Evolutionary conservation across 2,888 invertebrate species (phyloP).

Genomic region (Agapetus fuscipes): DNA sequence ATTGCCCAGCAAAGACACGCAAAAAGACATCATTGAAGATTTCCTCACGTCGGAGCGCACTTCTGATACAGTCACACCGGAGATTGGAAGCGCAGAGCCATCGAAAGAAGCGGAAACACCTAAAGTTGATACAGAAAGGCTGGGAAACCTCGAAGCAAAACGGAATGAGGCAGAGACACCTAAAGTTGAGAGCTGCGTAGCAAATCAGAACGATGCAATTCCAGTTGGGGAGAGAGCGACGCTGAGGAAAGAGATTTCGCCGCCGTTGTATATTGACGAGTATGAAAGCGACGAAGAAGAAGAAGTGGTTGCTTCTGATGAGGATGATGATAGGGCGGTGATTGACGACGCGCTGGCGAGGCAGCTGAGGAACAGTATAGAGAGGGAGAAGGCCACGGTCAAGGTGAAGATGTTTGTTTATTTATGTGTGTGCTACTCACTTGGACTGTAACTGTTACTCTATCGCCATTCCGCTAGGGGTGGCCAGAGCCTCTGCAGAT

Average conservation of each 20-base stretch:
- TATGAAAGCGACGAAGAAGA: conserved; percentile 18
- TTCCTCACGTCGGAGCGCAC: neutral
- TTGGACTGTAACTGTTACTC: too few species aligned
- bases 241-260: conserved; percentile 31
- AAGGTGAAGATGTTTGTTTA: conserved; percentile 29
- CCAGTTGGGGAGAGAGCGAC: too few species aligned
- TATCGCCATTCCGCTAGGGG: too few species aligned
- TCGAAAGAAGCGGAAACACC: too few species aligned
- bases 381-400: conserved; percentile 28
- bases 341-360: conserved; percentile 7
- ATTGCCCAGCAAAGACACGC: conserved; percentile 21
- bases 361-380: conserved; percentile 16
- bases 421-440: neutral
- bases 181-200: too few species aligned
- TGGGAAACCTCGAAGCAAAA: too few species aligned
- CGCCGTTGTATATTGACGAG: conserved; percentile 27
- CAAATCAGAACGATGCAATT: too few species aligned
- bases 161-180: too few species aligned
- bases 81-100: too few species aligned
- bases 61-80: neutral
- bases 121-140: too few species aligned
- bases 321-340: conserved; percentile 7
- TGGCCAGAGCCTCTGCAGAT: too few species aligned
- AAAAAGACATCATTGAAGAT: neutral
- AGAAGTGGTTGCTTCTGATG: conserved; percentile 27